Conservation (phyloP, 2,888 invertebrate species). For the Mimas tiliae region DNA sequence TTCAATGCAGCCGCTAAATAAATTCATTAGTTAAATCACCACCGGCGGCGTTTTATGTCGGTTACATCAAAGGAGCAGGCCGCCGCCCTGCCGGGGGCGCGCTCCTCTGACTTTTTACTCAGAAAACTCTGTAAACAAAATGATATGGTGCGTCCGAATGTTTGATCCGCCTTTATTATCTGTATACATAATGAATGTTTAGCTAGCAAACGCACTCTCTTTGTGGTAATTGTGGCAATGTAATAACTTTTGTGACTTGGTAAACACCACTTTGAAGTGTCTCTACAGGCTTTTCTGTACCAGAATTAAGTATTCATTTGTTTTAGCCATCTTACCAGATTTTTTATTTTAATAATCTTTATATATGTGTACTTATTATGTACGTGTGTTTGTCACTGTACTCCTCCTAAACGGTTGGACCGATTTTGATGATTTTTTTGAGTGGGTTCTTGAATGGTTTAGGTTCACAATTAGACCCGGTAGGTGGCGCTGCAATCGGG, state of each 20-base stretch:
- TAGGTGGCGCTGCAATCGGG: too few species aligned
- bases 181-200: conserved; percentile 77
- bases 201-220: conserved; percentile 70
- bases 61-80: conserved; percentile 79
- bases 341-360: background rate
- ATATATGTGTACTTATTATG: background rate
- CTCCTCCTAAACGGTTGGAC: too few species aligned
- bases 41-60: conserved; percentile 84
- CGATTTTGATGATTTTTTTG: too few species aligned
- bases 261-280: conserved; percentile 56
- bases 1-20: conserved; percentile 82
- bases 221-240: conserved; percentile 68
- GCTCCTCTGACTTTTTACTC: conserved; percentile 80
- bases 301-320: background rate
- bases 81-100: conserved; percentile 76
- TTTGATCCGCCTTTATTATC: conserved; percentile 83
- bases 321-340: background rate
- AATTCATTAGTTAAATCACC: conserved; percentile 86
- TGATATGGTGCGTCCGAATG: conserved; percentile 82
- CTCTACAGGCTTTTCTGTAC: conserved; percentile 22
- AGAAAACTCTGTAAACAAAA: conserved; percentile 84
- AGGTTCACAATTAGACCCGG: too few species aligned
- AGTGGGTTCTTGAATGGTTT: too few species aligned
- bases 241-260: conserved; percentile 59
- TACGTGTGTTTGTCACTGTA: too few species aligned